Evolutionary conservation across 2,797 vertebrate species (phyloP).

Genomic region (Rhinella marina): DNA sequence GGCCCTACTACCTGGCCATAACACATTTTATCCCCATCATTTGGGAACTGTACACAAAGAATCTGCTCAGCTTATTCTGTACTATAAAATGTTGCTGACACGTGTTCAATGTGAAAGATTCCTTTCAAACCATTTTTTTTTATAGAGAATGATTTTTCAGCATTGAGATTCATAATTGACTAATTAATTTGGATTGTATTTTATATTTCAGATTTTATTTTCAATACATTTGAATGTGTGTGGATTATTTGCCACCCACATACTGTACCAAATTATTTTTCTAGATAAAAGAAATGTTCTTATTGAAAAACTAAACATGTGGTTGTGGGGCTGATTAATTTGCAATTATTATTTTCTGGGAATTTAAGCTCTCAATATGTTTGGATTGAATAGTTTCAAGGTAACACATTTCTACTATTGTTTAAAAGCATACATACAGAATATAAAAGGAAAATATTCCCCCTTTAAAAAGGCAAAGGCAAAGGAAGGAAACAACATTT

Average conservation of each 20-base stretch:
- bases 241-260: slow-evolving; percentile 17
- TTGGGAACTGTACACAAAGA: no score
- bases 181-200: slow-evolving; percentile 24
- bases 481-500: not conserved
- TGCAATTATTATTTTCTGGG: slow-evolving; percentile 10
- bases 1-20: no score
- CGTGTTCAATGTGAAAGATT: no score
- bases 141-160: not conserved
- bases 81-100: no score
- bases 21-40: no score
- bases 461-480: no score
- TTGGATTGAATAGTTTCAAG: slow-evolving; percentile 27
- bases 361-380: slow-evolving; percentile 14
- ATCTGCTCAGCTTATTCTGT: no score
- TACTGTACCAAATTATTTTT: not conserved
- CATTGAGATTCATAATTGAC: slow-evolving; percentile 8
- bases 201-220: slow-evolving; percentile 20
- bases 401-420: slow-evolving; percentile 15
- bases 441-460: slow-evolving; percentile 2
- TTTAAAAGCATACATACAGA: not conserved
- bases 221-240: slow-evolving; percentile 19
- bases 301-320: slow-evolving; percentile 7
- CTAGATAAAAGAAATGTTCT: slow-evolving; percentile 28
- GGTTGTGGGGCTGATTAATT: not conserved
- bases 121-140: not conserved